phyloP scores from a whole-genome alignment of 2,113 vertebrate genomes.

The Stercorarius parasiticus region DNA sequence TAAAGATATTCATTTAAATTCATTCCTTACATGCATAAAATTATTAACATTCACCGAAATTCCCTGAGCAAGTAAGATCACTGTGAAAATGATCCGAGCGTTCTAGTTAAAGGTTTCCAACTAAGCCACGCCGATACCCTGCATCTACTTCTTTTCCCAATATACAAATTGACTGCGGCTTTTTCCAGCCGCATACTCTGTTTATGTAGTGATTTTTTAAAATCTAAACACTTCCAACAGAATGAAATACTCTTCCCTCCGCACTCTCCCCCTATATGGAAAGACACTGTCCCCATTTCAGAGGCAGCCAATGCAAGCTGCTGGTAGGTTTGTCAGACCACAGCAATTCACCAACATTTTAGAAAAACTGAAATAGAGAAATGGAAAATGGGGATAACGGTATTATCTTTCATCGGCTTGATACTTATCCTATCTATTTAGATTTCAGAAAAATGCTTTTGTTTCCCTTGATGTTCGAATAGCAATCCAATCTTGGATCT shows the following conservation, averaged over 20 bases:
- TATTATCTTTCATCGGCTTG: not conserved
- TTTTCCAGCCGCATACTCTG: not conserved
- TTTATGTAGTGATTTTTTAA: not conserved
- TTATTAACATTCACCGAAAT: not conserved
- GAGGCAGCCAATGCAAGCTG: not conserved
- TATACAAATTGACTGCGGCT: not conserved
- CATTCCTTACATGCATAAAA: not conserved
- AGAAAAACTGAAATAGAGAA: constrained; percentile 11
- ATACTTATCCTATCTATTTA: constrained; percentile 16
- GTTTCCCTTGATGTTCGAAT: not conserved
- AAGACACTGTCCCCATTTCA: not conserved
- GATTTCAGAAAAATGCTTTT: not conserved
- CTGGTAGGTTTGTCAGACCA: not conserved
- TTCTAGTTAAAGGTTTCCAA: not conserved
- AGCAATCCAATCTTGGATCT: not conserved
- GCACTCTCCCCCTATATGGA: not conserved
- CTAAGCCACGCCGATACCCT: not conserved
- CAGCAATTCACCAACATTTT: not conserved
- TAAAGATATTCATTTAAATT: not conserved
- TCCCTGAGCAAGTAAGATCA: not conserved
- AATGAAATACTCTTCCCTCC: not conserved
- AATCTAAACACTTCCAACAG: not conserved
- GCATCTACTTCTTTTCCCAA: not conserved
- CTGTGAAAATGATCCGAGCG: not conserved
- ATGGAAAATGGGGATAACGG: not conserved